Percentiles rank a stretch among this genome's conserved stretches.
These are phyloP conservation scores for Rhizoglyphus robini DNA, from an alignment of 1,140 invertebrate genomes.

Conservation along the genomic window DNA sequence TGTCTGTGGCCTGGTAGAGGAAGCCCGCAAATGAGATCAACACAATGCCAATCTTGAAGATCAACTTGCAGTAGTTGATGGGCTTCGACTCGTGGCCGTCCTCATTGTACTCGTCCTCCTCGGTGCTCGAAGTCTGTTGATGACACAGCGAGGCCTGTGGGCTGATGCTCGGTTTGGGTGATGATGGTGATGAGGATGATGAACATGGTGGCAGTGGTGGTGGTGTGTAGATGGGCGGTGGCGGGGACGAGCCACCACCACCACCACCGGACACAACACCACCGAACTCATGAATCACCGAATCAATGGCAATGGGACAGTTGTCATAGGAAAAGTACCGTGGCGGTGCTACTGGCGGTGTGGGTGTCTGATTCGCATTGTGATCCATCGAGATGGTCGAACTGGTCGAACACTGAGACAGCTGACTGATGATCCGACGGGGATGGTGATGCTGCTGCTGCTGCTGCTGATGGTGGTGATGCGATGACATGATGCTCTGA, in stretches of 20 bases:
- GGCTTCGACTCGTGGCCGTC: constrained; percentile 2
- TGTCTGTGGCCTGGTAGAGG: constrained; percentile 18
- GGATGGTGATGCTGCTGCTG: not conserved
- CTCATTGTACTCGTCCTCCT: too few relatives aligned
- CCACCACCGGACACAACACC: too few relatives aligned
- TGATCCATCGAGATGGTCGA: not conserved
- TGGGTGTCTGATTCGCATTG: not conserved
- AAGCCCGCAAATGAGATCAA: constrained; percentile 18
- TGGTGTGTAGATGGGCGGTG: not conserved
- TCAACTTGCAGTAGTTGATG: constrained; percentile 11
- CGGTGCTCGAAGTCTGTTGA: not conserved
- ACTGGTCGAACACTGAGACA: not conserved
- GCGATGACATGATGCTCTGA: not conserved
- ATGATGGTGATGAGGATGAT: not conserved
- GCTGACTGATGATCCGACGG: not conserved
- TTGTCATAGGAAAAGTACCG: not conserved
- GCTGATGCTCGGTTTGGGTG: not conserved
- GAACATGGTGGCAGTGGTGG: not conserved
- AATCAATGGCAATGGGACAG: not conserved
- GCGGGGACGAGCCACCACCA: not conserved
- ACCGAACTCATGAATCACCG: too few relatives aligned
- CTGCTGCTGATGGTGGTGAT: not conserved
- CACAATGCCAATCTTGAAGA: constrained; percentile 15
- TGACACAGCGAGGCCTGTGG: not conserved
- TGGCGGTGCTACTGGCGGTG: too few relatives aligned